Evolutionary conservation across 2,888 invertebrate species (phyloP).

Genomic region (Megaustenia siamemsis): DNA sequence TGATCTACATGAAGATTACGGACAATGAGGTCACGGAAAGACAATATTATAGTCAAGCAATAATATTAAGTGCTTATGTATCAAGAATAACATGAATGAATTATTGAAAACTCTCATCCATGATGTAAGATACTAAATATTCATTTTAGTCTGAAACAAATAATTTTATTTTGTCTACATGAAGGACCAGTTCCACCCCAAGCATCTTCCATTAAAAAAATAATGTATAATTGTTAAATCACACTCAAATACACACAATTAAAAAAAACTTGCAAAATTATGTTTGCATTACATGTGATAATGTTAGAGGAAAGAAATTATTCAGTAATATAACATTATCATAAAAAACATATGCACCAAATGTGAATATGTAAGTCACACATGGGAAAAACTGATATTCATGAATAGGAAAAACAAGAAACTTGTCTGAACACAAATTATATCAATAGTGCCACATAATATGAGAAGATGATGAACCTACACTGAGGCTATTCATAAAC

Average conservation of each 20-base stretch:
- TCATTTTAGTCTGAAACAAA: no score
- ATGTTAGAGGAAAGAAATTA: neutral
- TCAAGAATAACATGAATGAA: neutral
- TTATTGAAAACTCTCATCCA: neutral
- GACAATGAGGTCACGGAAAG: neutral
- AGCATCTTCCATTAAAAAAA: neutral
- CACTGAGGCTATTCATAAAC: conserved; percentile 3
- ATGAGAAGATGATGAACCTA: neutral
- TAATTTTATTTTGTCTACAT: neutral
- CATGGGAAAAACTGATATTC: no score
- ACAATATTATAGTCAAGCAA: conserved; percentile 8
- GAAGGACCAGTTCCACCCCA: no score
- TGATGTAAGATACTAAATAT: neutral
- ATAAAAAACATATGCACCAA: no score
- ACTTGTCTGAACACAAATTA: conserved; percentile 17
- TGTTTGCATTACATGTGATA: neutral
- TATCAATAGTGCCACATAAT: neutral
- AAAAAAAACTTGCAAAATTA: neutral
- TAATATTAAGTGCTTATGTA: neutral
- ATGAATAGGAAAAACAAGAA: no score
- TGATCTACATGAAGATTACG: neutral
- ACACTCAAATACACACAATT: neutral
- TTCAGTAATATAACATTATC: no score
- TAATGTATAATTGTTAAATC: neutral
- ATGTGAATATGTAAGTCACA: no score